Evolutionary conservation across 2,113 vertebrate species (phyloP).

Genomic region (Trematocara zebra): DNA sequence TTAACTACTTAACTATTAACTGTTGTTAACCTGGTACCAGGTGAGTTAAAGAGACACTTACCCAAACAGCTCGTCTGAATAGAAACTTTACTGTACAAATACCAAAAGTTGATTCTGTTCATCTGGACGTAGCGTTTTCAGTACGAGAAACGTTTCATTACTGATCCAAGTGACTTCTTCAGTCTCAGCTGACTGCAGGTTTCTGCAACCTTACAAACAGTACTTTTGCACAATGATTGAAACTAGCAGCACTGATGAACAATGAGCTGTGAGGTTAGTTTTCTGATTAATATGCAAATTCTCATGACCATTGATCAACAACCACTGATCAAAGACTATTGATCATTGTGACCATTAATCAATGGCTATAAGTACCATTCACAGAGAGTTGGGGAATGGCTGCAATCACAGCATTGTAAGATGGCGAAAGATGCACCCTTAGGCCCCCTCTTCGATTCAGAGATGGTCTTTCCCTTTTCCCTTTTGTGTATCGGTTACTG

Average conservation of each 20-base stretch:
- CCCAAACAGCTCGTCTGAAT: neutral
- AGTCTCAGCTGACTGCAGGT: neutral
- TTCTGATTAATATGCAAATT: neutral
- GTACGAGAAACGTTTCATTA: neutral
- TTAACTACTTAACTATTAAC: neutral
- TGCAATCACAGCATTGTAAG: neutral
- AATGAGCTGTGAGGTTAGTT: neutral
- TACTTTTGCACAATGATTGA: neutral
- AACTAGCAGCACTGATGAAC: neutral
- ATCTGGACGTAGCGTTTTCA: neutral
- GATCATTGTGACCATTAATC: neutral
- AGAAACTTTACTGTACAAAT: neutral
- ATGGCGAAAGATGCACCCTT: rapidly evolving
- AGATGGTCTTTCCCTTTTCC: neutral
- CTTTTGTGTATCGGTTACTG: neutral
- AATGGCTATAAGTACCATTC: rapidly evolving
- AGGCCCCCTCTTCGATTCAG: neutral
- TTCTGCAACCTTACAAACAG: neutral
- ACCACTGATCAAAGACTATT: neutral
- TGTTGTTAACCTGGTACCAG: neutral
- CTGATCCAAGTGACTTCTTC: neutral
- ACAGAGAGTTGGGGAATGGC: neutral
- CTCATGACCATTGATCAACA: neutral
- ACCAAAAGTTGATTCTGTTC: neutral
- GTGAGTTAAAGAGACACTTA: neutral